Conservation (phyloP, 1,140 invertebrate genomes). For the Cyrtorhinus lividipennis region DNA sequence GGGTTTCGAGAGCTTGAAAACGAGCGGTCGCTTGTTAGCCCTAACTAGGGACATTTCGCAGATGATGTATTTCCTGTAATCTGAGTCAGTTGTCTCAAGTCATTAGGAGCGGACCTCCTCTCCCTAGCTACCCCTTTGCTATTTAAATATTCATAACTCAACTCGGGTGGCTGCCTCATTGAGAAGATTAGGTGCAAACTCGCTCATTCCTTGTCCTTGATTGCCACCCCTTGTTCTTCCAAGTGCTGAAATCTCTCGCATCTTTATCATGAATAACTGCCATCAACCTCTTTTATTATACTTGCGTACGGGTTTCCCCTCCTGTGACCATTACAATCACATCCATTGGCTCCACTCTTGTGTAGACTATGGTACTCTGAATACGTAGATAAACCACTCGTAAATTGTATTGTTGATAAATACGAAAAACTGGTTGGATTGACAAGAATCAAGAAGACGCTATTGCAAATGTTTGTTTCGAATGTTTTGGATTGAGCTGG, state of each 20-base stretch:
- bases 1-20: background rate
- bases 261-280: background rate
- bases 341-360: no score
- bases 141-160: slow-evolving; percentile 7
- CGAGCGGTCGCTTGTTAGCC: background rate
- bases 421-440: no score
- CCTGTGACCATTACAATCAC: no score
- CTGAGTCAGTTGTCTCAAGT: slow-evolving; percentile 8
- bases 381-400: no score
- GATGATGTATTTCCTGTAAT: slow-evolving; percentile 7
- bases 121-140: background rate
- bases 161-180: background rate
- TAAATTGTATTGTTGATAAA: no score
- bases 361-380: no score
- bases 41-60: slow-evolving; percentile 5
- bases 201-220: background rate
- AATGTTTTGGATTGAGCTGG: no score
- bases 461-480: no score
- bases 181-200: background rate
- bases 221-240: background rate
- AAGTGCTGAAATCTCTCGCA: background rate
- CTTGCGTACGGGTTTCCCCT: no score
- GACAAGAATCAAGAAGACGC: no score
- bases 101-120: background rate
- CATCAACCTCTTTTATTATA: background rate